These are phyloP conservation scores for Achroia grisella DNA, from an alignment of 1,140 invertebrate species.

Conservation along the genomic window DNA sequence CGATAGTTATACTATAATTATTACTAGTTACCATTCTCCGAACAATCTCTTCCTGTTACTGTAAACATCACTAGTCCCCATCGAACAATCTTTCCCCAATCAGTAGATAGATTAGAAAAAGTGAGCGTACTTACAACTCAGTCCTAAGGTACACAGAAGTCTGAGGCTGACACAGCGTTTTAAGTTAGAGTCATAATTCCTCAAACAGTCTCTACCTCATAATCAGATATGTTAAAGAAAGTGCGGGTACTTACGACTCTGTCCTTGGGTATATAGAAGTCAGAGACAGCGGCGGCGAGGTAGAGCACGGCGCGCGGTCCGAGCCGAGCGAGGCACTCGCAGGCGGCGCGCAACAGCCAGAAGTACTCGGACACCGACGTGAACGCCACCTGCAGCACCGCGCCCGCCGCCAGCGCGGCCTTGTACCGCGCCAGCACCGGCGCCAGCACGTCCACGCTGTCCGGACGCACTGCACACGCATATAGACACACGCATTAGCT, in stretches of 20 bases:
- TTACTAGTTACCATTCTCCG: too few species aligned
- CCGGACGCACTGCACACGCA: constrained; percentile 77
- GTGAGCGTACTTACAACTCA: too few species aligned
- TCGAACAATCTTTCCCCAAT: too few species aligned
- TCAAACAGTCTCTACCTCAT: too few species aligned
- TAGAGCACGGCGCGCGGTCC: constrained; percentile 87
- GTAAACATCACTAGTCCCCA: constrained; percentile 78
- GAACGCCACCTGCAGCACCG: constrained; percentile 84
- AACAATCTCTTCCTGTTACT: too few species aligned
- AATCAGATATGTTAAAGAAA: too few species aligned
- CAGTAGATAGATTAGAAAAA: too few species aligned
- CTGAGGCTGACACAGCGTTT: too few species aligned
- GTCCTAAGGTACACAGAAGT: too few species aligned
- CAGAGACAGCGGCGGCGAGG: constrained; percentile 97
- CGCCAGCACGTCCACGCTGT: constrained; percentile 80
- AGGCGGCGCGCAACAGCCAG: constrained; percentile 88
- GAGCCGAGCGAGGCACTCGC: constrained; percentile 81
- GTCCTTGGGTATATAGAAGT: constrained; percentile 96
- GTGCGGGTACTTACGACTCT: constrained; percentile 95
- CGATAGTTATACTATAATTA: too few species aligned
- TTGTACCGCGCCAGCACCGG: constrained; percentile 83
- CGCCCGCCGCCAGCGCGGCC: constrained; percentile 76
- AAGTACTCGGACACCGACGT: constrained; percentile 95
- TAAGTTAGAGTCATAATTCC: constrained; percentile 81
- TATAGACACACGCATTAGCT: too few species aligned